Percentiles rank a stretch among this genome's conserved stretches.
These are phyloP conservation scores for Merops nubicus DNA, from an alignment of 2,113 vertebrate species.

Conservation along the genomic window DNA sequence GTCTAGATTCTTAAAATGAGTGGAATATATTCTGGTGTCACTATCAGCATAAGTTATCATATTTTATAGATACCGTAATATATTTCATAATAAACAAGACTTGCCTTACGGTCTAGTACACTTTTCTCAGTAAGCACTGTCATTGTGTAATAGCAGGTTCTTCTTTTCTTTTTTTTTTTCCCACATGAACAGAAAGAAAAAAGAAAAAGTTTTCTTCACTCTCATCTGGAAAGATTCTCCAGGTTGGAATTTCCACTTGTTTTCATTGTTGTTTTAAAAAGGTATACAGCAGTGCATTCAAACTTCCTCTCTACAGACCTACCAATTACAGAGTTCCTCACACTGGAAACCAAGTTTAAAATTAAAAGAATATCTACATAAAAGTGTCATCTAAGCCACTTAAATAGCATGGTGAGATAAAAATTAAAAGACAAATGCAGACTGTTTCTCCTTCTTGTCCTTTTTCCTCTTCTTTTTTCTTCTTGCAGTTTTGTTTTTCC, in stretches of 20 bases:
- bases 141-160: neutral
- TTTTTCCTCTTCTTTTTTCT: neutral
- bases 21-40: neutral
- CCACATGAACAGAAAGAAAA: neutral
- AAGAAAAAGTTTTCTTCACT: neutral
- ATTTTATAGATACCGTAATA: neutral
- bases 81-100: neutral
- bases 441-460: neutral
- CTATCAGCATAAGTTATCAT: neutral
- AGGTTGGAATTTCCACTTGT: neutral
- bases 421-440: constrained; percentile 30
- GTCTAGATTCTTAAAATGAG: neutral
- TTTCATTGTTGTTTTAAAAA: neutral
- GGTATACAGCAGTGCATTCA: neutral
- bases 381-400: constrained; percentile 39
- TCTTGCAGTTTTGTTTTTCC: neutral
- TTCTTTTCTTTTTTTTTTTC: neutral
- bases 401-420: constrained; percentile 11
- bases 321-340: neutral
- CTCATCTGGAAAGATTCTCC: neutral
- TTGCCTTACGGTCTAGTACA: neutral
- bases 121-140: neutral
- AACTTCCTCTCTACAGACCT: constrained; percentile 3
- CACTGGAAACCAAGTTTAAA: constrained; percentile 52
- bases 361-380: constrained; percentile 15